Percentiles rank a stretch among this genome's conserved stretches.
These are phyloP conservation scores for Vireo griseus DNA, from an alignment of 2,797 vertebrate genomes.

Conservation along the genomic window DNA sequence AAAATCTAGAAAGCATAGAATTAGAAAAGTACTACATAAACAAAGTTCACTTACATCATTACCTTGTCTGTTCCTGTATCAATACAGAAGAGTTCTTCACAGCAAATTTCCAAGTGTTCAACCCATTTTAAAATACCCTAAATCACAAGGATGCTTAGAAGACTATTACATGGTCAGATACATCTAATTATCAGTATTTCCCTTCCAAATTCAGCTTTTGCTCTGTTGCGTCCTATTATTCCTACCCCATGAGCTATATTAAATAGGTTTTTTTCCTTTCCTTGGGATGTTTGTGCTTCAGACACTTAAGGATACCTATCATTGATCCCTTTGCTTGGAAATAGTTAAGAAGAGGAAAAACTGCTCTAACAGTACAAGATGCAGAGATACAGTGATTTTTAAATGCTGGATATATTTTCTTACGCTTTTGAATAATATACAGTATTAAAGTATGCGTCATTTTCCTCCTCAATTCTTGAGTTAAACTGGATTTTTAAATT, in stretches of 20 bases:
- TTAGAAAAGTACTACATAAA: background rate
- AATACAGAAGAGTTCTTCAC: background rate
- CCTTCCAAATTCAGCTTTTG: background rate
- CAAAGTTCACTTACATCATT: background rate
- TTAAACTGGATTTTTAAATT: background rate
- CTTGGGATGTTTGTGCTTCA: background rate
- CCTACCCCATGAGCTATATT: background rate
- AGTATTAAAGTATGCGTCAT: background rate
- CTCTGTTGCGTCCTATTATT: background rate
- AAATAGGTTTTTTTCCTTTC: background rate
- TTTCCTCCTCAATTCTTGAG: background rate
- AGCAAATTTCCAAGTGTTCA: background rate
- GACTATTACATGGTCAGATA: background rate
- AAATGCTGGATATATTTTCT: background rate
- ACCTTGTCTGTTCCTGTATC: background rate
- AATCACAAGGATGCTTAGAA: background rate
- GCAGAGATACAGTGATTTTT: background rate
- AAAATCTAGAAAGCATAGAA: background rate
- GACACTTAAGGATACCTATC: background rate
- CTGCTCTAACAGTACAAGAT: background rate
- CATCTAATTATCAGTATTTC: background rate
- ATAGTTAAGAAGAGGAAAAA: background rate
- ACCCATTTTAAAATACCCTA: background rate
- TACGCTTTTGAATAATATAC: background rate
- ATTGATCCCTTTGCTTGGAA: background rate